phyloP scores from a whole-genome alignment of 2,888 invertebrate species.

The Epirrita christyi region DNA sequence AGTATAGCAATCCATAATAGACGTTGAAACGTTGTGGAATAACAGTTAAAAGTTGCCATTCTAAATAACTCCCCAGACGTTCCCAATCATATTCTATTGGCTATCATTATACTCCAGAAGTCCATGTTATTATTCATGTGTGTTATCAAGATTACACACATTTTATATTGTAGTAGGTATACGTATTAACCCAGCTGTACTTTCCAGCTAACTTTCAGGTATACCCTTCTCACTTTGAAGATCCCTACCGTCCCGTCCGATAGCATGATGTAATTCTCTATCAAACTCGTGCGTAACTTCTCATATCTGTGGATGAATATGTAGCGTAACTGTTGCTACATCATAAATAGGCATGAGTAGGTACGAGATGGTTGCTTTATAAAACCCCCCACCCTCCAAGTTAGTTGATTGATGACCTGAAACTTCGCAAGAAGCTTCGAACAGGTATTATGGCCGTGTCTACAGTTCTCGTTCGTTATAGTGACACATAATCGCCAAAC shows the following conservation, averaged over 20 bases:
- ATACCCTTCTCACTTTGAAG: conserved; percentile 16
- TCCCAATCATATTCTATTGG: too few relatives aligned
- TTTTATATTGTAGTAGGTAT: too few relatives aligned
- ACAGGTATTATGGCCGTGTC: conserved; percentile 34
- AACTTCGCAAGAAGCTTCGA: conserved; percentile 48
- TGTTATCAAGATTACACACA: too few relatives aligned
- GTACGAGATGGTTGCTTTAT: conserved; percentile 43
- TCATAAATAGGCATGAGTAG: conserved; percentile 15
- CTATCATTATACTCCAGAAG: too few relatives aligned
- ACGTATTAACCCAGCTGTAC: neutral
- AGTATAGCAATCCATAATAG: too few relatives aligned
- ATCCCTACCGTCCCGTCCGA: conserved; percentile 12
- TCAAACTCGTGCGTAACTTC: conserved; percentile 15
- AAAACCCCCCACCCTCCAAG: conserved; percentile 47
- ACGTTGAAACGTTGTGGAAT: too few relatives aligned
- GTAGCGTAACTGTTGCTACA: conserved; percentile 20
- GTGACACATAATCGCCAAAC: neutral
- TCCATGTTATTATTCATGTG: too few relatives aligned
- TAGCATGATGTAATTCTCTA: conserved; percentile 14
- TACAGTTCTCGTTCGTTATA: neutral
- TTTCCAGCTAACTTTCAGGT: neutral
- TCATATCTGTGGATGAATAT: conserved; percentile 13
- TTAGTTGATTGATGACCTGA: conserved; percentile 62
- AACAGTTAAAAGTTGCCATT: too few relatives aligned
- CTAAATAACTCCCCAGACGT: too few relatives aligned